These are phyloP conservation scores for Nothoprocta pentlandii DNA, from an alignment of 2,113 vertebrate genomes.

Conservation along the genomic window DNA sequence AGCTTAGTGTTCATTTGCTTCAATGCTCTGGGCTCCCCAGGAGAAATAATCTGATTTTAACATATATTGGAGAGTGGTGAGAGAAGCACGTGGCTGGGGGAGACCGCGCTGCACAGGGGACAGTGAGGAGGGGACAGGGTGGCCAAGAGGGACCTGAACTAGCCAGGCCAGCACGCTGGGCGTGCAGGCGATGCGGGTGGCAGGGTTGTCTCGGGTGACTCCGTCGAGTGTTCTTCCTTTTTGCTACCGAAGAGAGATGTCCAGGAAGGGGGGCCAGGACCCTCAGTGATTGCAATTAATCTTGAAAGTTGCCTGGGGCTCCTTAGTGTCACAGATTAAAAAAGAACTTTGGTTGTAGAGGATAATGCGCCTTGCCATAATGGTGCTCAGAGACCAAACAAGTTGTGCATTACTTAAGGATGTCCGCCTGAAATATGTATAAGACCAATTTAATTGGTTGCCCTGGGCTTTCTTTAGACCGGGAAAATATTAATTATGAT, in stretches of 20 bases:
- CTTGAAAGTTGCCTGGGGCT: constrained; percentile 36
- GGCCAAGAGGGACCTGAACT: background rate
- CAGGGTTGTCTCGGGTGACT: background rate
- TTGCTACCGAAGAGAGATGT: background rate
- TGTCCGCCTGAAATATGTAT: background rate
- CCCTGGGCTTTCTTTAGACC: background rate
- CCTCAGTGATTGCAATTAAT: constrained; percentile 1
- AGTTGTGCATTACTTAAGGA: constrained; percentile 3
- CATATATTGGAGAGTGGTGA: background rate
- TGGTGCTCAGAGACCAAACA: background rate
- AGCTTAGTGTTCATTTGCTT: background rate
- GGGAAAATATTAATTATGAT: background rate
- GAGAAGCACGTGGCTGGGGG: background rate
- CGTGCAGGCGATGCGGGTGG: background rate
- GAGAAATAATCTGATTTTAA: constrained; percentile 11
- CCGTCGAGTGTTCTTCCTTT: background rate
- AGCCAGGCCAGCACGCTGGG: background rate
- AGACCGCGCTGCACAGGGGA: background rate
- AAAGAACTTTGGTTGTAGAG: background rate
- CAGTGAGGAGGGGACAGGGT: background rate
- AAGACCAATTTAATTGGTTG: background rate
- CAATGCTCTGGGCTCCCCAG: background rate
- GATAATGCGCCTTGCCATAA: background rate
- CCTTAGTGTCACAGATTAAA: background rate
- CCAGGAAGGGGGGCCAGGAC: background rate